Evolutionary conservation across 2,888 invertebrate species (phyloP), one percentile per base, ranked within the genome.

Genomic region (Drosophila monieri): DNA sequence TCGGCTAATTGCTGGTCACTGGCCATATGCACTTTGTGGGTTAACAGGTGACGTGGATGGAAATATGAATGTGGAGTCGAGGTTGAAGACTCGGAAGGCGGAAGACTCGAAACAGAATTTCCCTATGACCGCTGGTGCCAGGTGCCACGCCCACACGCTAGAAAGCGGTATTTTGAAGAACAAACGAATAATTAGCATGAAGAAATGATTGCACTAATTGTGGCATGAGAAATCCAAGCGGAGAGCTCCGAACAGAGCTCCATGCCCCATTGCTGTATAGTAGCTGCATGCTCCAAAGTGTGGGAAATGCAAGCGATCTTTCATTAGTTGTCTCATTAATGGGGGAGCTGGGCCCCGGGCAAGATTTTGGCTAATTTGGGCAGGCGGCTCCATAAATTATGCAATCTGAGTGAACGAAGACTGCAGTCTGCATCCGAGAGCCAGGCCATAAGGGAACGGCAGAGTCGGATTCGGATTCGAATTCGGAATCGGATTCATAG

Each of bases 1-100:
- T 27, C 66, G 57, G 72, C 81, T 87, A 83, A 83, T 83, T 83
- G 85, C 55, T 87, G 85, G 85, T 71, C 87, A 87, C 69, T 78
- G 81, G 60, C 48, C 57, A 64, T 32, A 62, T 72, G 66, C 74
- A 60, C 71, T 72, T 83, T 71, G 69, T 83, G 69, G 81, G 81
- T 87, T 87, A 83, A 75, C 81, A 83, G 81, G 88, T 83, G 81
- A 80, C 66, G 76, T 51, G 67, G 72, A 21, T 43, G 21, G 12
- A 72, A 78, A 76, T 74, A 53, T 51, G 51, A 43, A 23, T 39
- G 39, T 52, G 37, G 23, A 35, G 35, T n/a, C 56, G 48, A 53
- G 57, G n/a, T 32, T 48, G 52, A 18, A 35, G 14, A 18, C 6
- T 6, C 0, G 35, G 15, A 21, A n/a, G 35, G 35, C 44, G n/a